Evolutionary conservation across 2,113 vertebrate genomes (phyloP).

Genomic region (Macquaria ambigua): DNA sequence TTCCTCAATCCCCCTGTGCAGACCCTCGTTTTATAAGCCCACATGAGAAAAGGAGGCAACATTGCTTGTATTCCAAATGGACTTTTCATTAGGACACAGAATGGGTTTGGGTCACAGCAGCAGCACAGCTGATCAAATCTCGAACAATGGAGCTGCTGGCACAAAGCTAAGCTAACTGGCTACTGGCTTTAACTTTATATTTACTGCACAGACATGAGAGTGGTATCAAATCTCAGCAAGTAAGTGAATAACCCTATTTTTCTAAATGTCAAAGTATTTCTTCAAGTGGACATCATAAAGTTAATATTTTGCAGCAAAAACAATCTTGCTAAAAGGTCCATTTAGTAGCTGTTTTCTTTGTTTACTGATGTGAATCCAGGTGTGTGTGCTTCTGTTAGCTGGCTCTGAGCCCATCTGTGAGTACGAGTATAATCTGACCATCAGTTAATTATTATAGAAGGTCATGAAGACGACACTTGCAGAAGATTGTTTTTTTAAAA

Average conservation of each 20-base stretch:
- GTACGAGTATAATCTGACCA: conserved; percentile 6
- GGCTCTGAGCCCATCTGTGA: conserved; percentile 2
- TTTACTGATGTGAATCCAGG: conserved; percentile 58
- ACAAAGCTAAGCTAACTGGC: not conserved
- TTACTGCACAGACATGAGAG: not conserved
- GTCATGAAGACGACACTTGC: not conserved
- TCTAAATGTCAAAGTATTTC: not conserved
- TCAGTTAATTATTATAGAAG: not conserved
- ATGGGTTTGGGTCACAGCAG: conserved; percentile 54
- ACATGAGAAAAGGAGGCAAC: conserved; percentile 47
- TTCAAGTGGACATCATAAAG: not conserved
- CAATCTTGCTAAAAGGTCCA: not conserved
- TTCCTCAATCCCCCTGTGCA: conserved; percentile 15
- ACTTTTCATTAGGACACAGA: conserved; percentile 70
- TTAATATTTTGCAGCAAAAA: not conserved
- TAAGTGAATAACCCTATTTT: not conserved
- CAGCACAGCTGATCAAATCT: conserved; percentile 66
- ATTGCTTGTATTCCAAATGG: conserved; percentile 57
- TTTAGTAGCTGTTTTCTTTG: conserved; percentile 33
- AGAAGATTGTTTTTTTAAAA: not conserved
- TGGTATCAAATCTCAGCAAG: not conserved
- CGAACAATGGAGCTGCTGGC: conserved; percentile 65
- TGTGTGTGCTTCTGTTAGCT: conserved; percentile 23
- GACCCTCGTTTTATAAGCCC: conserved; percentile 40
- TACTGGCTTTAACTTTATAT: not conserved